Conservation (phyloP, 37 sponge, comb jelly and placozoan genomes). For the Cladorhizidae sp. region DNA sequence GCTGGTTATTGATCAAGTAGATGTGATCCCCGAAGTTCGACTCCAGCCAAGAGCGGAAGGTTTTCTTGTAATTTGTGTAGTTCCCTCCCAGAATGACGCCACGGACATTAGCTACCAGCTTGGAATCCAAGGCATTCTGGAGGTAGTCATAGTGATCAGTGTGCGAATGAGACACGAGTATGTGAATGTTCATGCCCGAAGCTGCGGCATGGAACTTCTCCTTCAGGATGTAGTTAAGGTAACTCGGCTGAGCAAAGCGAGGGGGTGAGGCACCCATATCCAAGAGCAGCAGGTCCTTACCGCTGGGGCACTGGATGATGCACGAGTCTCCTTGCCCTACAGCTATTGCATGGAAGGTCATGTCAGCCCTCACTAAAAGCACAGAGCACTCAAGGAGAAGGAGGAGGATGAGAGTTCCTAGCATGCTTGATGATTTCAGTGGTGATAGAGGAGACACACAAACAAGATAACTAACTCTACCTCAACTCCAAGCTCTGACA, state of each 20-base stretch:
- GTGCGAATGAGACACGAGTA: slow-evolving; percentile 16
- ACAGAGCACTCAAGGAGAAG: too few species aligned
- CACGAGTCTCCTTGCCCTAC: slow-evolving; percentile 58
- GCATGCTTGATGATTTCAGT: too few species aligned
- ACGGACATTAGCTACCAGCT: neutral
- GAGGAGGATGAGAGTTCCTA: neutral
- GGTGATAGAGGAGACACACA: neutral
- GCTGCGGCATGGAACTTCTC: slow-evolving; percentile 5
- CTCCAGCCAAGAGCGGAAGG: slow-evolving; percentile 6
- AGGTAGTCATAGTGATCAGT: slow-evolving; percentile 25
- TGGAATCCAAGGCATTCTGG: neutral
- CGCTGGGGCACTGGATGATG: slow-evolving; percentile 55
- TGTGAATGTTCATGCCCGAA: slow-evolving; percentile 9
- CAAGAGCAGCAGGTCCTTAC: slow-evolving; percentile 36
- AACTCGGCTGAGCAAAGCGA: neutral
- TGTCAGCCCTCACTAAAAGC: neutral
- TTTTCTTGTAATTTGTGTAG: neutral
- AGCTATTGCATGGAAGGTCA: slow-evolving; percentile 42
- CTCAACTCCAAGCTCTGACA: too few species aligned
- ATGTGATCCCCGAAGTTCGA: neutral
- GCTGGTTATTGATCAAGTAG: slow-evolving; percentile 17
- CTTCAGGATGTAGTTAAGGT: slow-evolving; percentile 16
- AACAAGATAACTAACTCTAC: too few species aligned
- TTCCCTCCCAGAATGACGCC: slow-evolving; percentile 6
- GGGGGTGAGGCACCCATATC: slow-evolving; percentile 46